These are phyloP conservation scores for Ursus arctos DNA, from an alignment of 2,113 vertebrate genomes.

Conservation along the genomic window DNA sequence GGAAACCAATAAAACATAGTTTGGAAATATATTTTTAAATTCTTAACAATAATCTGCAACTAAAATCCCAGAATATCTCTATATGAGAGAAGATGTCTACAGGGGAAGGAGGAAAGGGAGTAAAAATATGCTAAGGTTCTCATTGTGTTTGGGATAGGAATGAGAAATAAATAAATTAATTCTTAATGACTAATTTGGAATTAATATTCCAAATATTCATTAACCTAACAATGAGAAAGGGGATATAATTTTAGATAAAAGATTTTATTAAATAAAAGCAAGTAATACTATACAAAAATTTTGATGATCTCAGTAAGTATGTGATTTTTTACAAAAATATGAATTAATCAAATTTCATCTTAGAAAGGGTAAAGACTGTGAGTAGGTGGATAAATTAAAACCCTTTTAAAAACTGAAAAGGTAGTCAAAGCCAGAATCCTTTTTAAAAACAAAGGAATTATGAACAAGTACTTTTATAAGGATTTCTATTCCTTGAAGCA, in stretches of 20 bases:
- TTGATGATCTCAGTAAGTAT: not conserved
- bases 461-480: not conserved
- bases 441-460: not conserved
- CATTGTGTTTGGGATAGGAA: not conserved
- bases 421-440: not conserved
- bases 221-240: not conserved
- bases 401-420: not conserved
- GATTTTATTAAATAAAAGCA: conserved; percentile 31
- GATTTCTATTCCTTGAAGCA: not conserved
- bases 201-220: not conserved
- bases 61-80: not conserved
- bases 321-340: not conserved
- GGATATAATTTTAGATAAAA: not conserved
- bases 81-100: fast-evolving
- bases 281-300: not conserved
- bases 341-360: not conserved
- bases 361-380: not conserved
- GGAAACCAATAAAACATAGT: not conserved
- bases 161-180: not conserved
- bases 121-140: not conserved
- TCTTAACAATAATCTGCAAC: not conserved
- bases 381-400: not conserved
- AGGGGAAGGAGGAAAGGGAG: not conserved
- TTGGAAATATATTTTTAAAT: not conserved
- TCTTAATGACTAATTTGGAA: not conserved